A percentile compares a stretch with the other conserved stretches of the same genome.
Evolutionary conservation across 2,113 vertebrate species (phyloP).

Genomic region (Chionis minor): DNA sequence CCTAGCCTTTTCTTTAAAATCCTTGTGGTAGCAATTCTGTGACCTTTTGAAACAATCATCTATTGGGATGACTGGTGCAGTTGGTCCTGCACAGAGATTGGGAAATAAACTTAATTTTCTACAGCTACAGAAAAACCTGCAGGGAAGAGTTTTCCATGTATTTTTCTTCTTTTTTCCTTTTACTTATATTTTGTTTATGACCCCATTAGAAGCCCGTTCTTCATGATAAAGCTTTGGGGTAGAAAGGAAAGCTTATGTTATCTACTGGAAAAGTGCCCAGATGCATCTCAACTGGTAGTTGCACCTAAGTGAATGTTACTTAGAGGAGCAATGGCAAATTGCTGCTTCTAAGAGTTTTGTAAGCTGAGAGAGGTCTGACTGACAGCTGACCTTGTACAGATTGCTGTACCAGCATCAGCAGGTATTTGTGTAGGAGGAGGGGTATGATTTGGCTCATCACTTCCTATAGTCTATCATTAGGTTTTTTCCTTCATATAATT

Average conservation of each 20-base stretch:
- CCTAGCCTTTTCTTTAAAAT: not conserved
- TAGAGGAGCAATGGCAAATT: slow-evolving; percentile 14
- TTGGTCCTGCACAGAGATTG: not conserved
- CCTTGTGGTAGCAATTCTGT: not conserved
- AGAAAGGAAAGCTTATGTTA: not conserved
- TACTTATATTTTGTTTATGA: not conserved
- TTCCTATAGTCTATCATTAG: not conserved
- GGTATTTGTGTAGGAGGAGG: slow-evolving; percentile 16
- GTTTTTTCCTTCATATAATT: not conserved
- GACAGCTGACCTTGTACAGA: not conserved
- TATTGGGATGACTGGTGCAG: not conserved
- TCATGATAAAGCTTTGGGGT: not conserved
- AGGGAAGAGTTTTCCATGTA: not conserved
- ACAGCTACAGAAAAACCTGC: not conserved
- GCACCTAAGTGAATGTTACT: not conserved
- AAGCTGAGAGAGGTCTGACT: not conserved
- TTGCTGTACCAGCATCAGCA: not conserved
- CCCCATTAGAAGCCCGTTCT: not conserved
- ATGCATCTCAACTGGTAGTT: not conserved
- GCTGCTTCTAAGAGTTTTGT: not conserved
- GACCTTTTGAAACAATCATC: not conserved
- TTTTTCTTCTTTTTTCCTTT: not conserved
- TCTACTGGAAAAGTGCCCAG: slow-evolving; percentile 10
- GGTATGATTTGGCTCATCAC: not conserved
- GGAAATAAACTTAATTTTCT: not conserved